A percentile compares a stretch with the other conserved stretches of the same genome.
phyloP scores from a whole-genome alignment of 2,113 vertebrate species.

The Pygoscelis adeliae region DNA sequence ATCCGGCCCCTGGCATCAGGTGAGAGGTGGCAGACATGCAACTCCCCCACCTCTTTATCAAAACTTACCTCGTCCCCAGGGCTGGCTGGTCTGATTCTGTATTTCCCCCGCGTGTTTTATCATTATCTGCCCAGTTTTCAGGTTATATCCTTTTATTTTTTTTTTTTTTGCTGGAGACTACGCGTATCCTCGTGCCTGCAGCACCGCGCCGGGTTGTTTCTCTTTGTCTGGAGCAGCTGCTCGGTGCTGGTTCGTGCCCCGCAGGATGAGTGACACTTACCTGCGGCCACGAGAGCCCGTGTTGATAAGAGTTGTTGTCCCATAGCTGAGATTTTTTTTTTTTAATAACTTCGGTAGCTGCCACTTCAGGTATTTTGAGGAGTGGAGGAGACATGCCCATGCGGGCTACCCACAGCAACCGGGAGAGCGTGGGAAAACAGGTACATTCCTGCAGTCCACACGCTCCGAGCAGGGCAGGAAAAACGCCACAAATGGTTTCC shows the following conservation, averaged over 20 bases:
- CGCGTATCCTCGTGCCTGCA: fast-evolving
- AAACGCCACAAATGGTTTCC: neutral
- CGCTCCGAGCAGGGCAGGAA: neutral
- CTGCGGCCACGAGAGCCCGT: neutral
- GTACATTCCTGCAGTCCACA: neutral
- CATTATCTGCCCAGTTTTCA: fast-evolving
- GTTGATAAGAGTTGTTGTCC: neutral
- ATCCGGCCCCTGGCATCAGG: conserved; percentile 97
- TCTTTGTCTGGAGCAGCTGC: neutral
- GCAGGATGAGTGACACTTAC: neutral
- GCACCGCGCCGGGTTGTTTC: fast-evolving
- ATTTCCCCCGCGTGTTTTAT: fast-evolving
- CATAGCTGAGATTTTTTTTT: neutral
- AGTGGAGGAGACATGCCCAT: conserved; percentile 44
- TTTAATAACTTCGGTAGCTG: neutral
- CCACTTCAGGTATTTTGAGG: conserved; percentile 48
- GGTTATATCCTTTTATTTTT: neutral
- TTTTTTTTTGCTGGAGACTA: fast-evolving
- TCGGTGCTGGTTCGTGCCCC: neutral
- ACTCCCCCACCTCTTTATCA: fast-evolving
- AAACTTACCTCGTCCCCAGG: fast-evolving
- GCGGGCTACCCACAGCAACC: conserved; percentile 6
- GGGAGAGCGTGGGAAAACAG: conserved; percentile 54
- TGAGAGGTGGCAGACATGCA: conserved; percentile 40
- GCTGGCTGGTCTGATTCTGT: fast-evolving